A percentile compares a stretch with the other conserved stretches of the same genome.
Conservation (phyloP, 2,888 invertebrate genomes). For the Oegoconia quadripuncta region DNA sequence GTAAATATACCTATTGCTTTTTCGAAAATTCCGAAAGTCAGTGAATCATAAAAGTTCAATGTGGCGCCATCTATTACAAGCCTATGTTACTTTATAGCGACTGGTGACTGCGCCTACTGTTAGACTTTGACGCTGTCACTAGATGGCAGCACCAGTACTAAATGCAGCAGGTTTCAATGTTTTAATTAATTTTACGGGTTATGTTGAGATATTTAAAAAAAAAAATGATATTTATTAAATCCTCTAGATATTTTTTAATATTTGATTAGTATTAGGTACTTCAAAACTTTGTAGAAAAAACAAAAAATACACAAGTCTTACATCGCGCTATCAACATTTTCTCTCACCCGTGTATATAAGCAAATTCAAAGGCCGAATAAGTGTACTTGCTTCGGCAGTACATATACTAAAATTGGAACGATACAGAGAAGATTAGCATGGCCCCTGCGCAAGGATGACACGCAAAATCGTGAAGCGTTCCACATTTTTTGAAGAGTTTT, state of each 20-base stretch:
- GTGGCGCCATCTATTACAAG: too few relatives aligned
- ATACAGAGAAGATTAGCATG: constrained; percentile 65
- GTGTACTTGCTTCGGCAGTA: constrained; percentile 60
- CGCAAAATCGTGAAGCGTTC: constrained; percentile 65
- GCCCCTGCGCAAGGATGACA: constrained; percentile 65
- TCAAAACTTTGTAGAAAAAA: not conserved
- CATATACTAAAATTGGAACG: constrained; percentile 63
- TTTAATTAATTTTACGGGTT: not conserved
- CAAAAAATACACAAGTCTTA: constrained; percentile 13
- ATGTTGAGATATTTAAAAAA: too few relatives aligned
- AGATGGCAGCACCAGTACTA: too few relatives aligned
- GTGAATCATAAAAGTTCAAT: too few relatives aligned
- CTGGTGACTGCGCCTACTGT: too few relatives aligned
- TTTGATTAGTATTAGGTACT: too few relatives aligned
- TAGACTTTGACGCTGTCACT: too few relatives aligned
- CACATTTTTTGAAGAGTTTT: constrained; percentile 44
- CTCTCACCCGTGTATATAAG: constrained; percentile 12
- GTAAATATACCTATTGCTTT: too few relatives aligned
- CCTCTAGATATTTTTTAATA: not conserved
- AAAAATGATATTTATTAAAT: not conserved
- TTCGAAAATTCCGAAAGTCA: too few relatives aligned
- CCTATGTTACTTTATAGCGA: too few relatives aligned
- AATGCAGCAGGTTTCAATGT: too few relatives aligned
- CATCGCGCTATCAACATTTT: constrained; percentile 24
- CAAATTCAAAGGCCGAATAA: fast-evolving